A percentile compares a stretch with the other conserved stretches of the same genome.
These are phyloP conservation scores for Buathra laborator DNA, from an alignment of 2,888 invertebrate genomes.

Conservation along the genomic window DNA sequence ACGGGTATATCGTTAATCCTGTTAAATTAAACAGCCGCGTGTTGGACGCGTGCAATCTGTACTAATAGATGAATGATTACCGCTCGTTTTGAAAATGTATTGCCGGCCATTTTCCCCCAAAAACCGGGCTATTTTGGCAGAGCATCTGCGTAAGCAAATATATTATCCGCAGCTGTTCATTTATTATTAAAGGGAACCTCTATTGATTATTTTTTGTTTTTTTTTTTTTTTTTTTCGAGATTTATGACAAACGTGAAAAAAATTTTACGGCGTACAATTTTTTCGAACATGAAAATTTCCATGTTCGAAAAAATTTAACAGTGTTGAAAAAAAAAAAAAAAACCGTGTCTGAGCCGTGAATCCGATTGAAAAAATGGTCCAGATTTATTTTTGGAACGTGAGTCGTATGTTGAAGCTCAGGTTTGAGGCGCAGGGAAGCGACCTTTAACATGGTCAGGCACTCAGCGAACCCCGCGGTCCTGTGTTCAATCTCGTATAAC, in stretches of 20 bases:
- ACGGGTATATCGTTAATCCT: slow-evolving; percentile 43
- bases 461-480: slow-evolving; percentile 54
- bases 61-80: slow-evolving; percentile 41
- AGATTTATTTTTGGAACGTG: slow-evolving; percentile 39
- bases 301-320: too few relatives aligned
- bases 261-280: not conserved
- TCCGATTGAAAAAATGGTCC: slow-evolving; percentile 23
- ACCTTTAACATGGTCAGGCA: slow-evolving; percentile 62
- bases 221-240: not conserved
- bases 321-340: not conserved
- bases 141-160: slow-evolving; percentile 8
- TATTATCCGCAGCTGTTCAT: slow-evolving; percentile 10
- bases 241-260: not conserved
- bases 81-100: slow-evolving; percentile 46
- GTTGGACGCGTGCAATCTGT: slow-evolving; percentile 1
- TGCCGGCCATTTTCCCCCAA: slow-evolving; percentile 13
- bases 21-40: slow-evolving; percentile 38
- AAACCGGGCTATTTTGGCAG: not conserved
- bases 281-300: not conserved
- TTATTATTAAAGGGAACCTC: not conserved
- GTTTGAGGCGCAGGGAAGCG: slow-evolving; percentile 31
- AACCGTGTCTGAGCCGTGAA: not conserved
- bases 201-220: not conserved
- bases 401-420: slow-evolving; percentile 15
- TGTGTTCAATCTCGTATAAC: slow-evolving; percentile 38